Evolutionary conservation across 1,140 invertebrate species (phyloP).

Genomic region (Dendroctonus ponderosae): DNA sequence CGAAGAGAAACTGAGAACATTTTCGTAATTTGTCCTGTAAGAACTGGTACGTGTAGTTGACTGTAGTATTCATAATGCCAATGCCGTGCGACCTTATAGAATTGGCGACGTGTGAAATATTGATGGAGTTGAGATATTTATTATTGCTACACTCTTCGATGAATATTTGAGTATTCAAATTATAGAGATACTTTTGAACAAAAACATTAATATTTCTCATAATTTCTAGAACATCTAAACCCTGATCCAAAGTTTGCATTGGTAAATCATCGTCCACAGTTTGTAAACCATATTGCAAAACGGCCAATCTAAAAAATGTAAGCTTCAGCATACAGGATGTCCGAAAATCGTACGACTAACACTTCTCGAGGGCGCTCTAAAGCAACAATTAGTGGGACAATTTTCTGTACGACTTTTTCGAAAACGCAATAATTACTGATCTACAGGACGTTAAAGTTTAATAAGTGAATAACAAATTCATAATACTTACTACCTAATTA

Average conservation of each 20-base stretch:
- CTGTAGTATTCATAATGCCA: constrained; percentile 96
- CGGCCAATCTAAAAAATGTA: constrained; percentile 62
- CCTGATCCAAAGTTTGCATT: constrained; percentile 95
- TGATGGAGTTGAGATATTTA: constrained; percentile 95
- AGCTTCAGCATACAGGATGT: too few species aligned
- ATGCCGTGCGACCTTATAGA: constrained; percentile 97
- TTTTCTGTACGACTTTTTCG: too few species aligned
- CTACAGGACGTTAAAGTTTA: too few species aligned
- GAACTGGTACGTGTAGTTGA: constrained; percentile 97
- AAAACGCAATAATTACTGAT: too few species aligned
- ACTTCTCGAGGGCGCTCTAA: too few species aligned
- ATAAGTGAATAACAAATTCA: too few species aligned
- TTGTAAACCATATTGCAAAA: constrained; percentile 78
- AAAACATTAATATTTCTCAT: constrained; percentile 97
- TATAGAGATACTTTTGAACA: constrained; percentile 92
- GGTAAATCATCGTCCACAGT: constrained; percentile 90
- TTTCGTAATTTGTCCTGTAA: constrained; percentile 89
- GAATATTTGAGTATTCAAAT: constrained; percentile 97
- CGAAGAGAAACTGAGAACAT: constrained; percentile 97
- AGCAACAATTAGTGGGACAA: too few species aligned
- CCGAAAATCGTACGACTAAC: too few species aligned
- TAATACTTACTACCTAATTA: too few species aligned
- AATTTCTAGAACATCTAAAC: constrained; percentile 96
- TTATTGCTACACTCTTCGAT: constrained; percentile 89
- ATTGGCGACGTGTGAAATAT: constrained; percentile 94